phyloP scores from a whole-genome alignment of 2,113 vertebrate species.

The Otocyon megalotis region DNA sequence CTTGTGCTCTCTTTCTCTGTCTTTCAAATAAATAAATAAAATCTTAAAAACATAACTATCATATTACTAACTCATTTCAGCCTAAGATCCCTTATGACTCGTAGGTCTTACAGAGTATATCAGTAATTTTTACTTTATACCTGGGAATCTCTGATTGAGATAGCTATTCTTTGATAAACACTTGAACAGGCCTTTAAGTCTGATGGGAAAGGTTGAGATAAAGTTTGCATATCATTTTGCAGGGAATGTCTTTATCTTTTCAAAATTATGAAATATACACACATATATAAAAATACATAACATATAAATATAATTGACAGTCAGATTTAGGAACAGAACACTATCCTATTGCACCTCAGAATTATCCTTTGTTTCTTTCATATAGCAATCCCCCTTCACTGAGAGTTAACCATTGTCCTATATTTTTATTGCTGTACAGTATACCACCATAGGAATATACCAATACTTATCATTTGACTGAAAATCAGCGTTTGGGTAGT shows the following conservation, averaged over 20 bases:
- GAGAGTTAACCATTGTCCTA: neutral
- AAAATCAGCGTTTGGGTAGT: neutral
- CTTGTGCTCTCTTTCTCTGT: neutral
- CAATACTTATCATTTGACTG: neutral
- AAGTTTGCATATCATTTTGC: neutral
- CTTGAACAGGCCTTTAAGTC: neutral
- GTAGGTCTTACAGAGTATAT: neutral
- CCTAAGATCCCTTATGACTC: neutral
- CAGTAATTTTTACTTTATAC: neutral
- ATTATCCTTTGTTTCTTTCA: neutral
- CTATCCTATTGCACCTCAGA: neutral
- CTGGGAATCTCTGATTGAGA: neutral
- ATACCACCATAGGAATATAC: neutral
- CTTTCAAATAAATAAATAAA: neutral
- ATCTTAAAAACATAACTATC: neutral
- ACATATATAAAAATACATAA: neutral
- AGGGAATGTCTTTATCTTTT: neutral
- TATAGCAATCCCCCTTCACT: neutral
- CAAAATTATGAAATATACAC: neutral
- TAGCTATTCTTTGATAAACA: neutral
- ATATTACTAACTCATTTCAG: neutral
- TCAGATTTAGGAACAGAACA: neutral
- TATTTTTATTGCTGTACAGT: neutral
- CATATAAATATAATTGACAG: neutral
- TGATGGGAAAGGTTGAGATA: neutral